These are phyloP conservation scores for Rhinella marina DNA, from an alignment of 2,797 vertebrate species.

Conservation along the genomic window DNA sequence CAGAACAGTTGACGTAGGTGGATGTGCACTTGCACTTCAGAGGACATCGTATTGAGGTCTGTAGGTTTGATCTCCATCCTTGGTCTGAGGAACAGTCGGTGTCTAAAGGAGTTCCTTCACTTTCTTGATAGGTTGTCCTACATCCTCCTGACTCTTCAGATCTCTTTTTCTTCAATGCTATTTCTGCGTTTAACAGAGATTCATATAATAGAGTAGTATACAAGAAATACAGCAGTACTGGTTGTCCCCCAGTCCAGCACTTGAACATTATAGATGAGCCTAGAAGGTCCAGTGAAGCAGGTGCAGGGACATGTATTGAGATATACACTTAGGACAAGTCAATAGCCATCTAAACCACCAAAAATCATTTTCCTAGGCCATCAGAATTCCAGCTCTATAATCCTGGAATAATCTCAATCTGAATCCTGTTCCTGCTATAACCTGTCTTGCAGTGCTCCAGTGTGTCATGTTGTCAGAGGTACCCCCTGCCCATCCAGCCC, in stretches of 20 bases:
- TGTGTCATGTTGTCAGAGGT: not conserved
- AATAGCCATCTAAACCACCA: not conserved
- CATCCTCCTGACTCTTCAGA: not conserved
- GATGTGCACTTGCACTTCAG: slow-evolving; percentile 39
- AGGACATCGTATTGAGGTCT: slow-evolving; percentile 22
- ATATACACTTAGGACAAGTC: not conserved
- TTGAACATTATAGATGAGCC: not conserved
- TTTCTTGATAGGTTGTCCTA: not conserved
- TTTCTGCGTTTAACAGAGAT: not conserved
- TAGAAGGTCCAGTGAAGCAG: not conserved
- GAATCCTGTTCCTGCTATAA: not conserved
- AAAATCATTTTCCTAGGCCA: not conserved
- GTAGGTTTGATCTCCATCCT: not conserved
- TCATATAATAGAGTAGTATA: not conserved
- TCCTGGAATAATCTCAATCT: not conserved
- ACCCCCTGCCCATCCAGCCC: not conserved
- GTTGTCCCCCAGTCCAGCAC: not conserved
- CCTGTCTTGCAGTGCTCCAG: not conserved
- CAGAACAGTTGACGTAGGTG: slow-evolving; percentile 45
- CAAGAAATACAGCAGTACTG: not conserved
- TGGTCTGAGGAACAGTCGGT: not conserved
- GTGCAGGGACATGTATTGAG: not conserved
- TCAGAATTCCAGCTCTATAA: not conserved
- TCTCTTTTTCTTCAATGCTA: not conserved
- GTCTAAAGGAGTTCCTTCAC: not conserved